A percentile compares a stretch with the other conserved stretches of the same genome.
Evolutionary conservation across 1,140 invertebrate genomes (phyloP).

Genomic region (Caenorhabditis inopinata): DNA sequence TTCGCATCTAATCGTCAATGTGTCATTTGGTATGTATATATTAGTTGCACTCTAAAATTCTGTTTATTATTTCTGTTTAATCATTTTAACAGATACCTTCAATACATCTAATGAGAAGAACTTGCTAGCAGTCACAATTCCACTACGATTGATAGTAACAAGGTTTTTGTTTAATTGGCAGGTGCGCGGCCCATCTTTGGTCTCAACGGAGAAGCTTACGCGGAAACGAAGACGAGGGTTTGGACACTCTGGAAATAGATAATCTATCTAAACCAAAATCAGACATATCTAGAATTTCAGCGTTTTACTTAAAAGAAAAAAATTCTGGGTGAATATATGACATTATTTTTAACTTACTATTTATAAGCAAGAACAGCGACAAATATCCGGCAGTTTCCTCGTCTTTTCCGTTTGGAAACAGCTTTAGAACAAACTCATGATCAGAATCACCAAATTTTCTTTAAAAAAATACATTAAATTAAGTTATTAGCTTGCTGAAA

Average conservation of each 20-base stretch:
- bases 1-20: constrained; percentile 36
- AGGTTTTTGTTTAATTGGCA: constrained; percentile 46
- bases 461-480: background rate
- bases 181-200: constrained; percentile 39
- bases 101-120: constrained; percentile 46
- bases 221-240: constrained; percentile 45
- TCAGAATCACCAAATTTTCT: constrained; percentile 40
- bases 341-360: constrained; percentile 42
- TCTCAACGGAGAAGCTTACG: constrained; percentile 47
- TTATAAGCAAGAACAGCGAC: constrained; percentile 45
- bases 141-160: constrained; percentile 49
- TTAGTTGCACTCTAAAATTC: constrained; percentile 13
- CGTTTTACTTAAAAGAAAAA: too few relatives aligned
- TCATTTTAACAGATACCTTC: constrained; percentile 30
- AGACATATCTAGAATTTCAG: too few relatives aligned
- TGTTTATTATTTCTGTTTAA: too few relatives aligned
- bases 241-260: constrained; percentile 43
- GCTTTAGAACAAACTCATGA: constrained; percentile 43
- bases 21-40: constrained; percentile 43
- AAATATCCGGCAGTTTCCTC: constrained; percentile 48
- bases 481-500: background rate
- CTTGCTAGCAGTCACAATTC: constrained; percentile 49
- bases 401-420: constrained; percentile 49
- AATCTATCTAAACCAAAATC: too few relatives aligned
- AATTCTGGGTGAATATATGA: too few relatives aligned